Percentiles rank a stretch among this genome's conserved stretches.
phyloP scores from a whole-genome alignment of 1,140 invertebrate genomes.

The Leptopilina clavipes region DNA sequence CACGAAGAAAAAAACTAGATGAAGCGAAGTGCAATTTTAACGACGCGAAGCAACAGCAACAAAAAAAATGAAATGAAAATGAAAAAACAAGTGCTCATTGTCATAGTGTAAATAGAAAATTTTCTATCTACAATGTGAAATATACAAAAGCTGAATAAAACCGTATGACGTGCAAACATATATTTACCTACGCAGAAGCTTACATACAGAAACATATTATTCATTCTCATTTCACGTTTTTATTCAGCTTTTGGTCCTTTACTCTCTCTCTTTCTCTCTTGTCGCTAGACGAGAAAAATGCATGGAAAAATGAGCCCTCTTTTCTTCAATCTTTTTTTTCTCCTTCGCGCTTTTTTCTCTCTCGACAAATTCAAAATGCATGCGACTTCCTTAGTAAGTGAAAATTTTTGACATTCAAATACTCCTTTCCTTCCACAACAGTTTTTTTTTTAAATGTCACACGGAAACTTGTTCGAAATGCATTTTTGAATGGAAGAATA shows the following conservation, averaged over 20 bases:
- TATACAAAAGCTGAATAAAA: slow-evolving; percentile 11
- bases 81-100: background rate
- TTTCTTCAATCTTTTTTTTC: background rate
- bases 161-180: slow-evolving; percentile 4
- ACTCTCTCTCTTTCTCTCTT: no score
- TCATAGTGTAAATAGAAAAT: slow-evolving; percentile 24
- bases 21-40: background rate
- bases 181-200: slow-evolving; percentile 19
- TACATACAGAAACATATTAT: slow-evolving; percentile 20
- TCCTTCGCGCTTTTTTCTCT: background rate
- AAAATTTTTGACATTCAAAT: background rate
- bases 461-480: no score
- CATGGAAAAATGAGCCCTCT: slow-evolving; percentile 28
- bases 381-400: background rate
- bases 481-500: no score
- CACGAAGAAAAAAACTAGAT: background rate
- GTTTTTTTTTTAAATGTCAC: background rate
- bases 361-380: background rate
- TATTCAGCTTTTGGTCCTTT: slow-evolving; percentile 15
- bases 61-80: background rate
- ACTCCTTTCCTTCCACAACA: background rate
- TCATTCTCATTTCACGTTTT: slow-evolving; percentile 29
- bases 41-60: background rate
- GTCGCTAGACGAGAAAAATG: background rate
- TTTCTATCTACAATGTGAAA: slow-evolving; percentile 20